Conservation (phyloP, 2,888 invertebrate species). For the Podotricha telesiphe region DNA sequence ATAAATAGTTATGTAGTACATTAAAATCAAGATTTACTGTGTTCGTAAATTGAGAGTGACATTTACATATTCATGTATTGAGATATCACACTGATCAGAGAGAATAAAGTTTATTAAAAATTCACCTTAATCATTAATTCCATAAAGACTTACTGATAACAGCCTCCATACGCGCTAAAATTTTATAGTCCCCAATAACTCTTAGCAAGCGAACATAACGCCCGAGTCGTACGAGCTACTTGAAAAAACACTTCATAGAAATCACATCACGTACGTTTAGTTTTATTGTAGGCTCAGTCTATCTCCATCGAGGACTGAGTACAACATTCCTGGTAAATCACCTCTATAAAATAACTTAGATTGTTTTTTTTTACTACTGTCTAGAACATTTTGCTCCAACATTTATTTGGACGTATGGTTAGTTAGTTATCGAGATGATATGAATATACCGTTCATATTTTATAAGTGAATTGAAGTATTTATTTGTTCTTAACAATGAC, state of each 20-base stretch:
- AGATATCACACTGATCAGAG: no score
- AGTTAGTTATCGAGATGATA: background rate
- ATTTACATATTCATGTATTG: no score
- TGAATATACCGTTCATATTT: background rate
- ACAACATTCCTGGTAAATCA: conserved; percentile 39
- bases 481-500: no score
- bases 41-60: no score
- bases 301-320: conserved; percentile 41
- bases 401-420: conserved; percentile 5
- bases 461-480: no score
- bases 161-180: conserved; percentile 11
- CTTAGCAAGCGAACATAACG: conserved; percentile 13
- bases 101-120: no score
- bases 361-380: conserved; percentile 42
- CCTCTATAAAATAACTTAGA: conserved; percentile 43
- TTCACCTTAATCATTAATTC: no score
- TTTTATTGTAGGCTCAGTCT: conserved; percentile 42
- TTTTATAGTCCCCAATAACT: conserved; percentile 26
- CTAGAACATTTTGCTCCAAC: background rate
- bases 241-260: conserved; percentile 34
- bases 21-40: no score
- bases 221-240: conserved; percentile 25
- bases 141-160: background rate
- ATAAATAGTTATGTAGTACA: no score
- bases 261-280: conserved; percentile 43